Base-by-base conservation (phyloP, 35 echinoderm and acorn worm species). In the Holothuria glaberrima region DNA sequence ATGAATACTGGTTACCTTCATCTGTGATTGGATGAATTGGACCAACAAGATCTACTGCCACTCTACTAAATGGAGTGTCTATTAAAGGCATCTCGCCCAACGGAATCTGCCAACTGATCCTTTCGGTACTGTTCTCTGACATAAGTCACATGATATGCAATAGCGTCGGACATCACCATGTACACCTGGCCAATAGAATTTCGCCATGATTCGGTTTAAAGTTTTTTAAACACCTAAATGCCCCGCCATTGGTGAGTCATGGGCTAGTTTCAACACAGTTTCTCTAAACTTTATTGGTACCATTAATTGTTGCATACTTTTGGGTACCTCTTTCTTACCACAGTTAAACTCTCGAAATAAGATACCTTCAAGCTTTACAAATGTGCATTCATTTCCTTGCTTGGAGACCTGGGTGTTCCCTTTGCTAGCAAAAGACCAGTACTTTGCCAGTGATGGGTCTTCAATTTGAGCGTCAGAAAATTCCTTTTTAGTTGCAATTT, bases 41-140 rank as follows among this genome's bases (percentile, higher is more conserved):
- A 28, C 64, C 64, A 32, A 68, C 64, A 68, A 68, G n/a, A 20
- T 68, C 64, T 1, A 68, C 12, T 20, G 64, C 64, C 35, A 94
- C 69, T 48, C 83, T n/a, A 7, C 60, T 48, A 25, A 94, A 88
- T 18, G 63, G 88, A 12, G 68, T 80, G 9, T 86, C 94, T 21
- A 95, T 92, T 6, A 92, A 28, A 25, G 86, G 90, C 62, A 91
- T 91, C 7, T 45, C 62, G 17, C 61, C 86, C 0, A 95, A 33
- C 6, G 94, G 94, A 20, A 73, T 75, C 48, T 83, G 3, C 57
- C 58, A 10, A 89, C 92, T 74, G 61, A 66, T 0, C 90, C 93
- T 60, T 94, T 91, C 18, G 89, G 82, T 82, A 31, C 86, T 32
- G 65, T 94, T 88, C 6, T 35, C 62, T 50, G 10, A 95, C 86